Evolutionary conservation across 2,797 vertebrate species (phyloP), one percentile per base, ranked within the genome.

Genomic region (Melanogrammus aeglefinus): DNA sequence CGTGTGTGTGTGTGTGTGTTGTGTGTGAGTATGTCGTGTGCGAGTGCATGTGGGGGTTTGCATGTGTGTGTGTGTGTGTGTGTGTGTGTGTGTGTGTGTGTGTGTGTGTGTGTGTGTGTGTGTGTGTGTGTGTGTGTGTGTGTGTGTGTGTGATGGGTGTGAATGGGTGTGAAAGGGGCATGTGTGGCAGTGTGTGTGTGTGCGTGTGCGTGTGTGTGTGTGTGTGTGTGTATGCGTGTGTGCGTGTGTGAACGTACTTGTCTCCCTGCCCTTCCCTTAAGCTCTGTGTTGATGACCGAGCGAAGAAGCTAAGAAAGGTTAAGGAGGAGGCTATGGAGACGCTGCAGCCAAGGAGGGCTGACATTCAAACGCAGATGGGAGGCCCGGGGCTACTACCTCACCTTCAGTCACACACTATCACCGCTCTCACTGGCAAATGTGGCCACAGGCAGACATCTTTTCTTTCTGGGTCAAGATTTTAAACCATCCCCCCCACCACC

Each of bases 351-450:
- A 92, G 85, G 86, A 91, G 87, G 88, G 78, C 85, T 92, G 91
- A 91, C 92, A 91, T 91, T 88, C 85, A 86, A 86, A 88, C 88
- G 76, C 86, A 86, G 84, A 90, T 82, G 82, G 86, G 77, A 12
- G 85, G 80, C 91, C 88, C 5, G 29, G 77, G 92, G 92, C 87
- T 1, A 13, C 91, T 91, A 92, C 90, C 86, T 89, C 93, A 94
- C 91, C 90, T 93, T 90, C 88, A 92, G 90, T 94, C 93, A 90
- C 88, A 94, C 88, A 86, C 89, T 87, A 92, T 92, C 92, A 92
- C 89, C 86, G 89, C 91, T 94, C 86, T 91, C 92, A 81, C 91
- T 80, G 87, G 63, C 87, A 90, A 93, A 92, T 81, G 83, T 82
- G 84, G 88, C 90, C 89, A 86, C 79, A 29, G 90, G 91, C 90